Conservation (phyloP, 2,888 invertebrate genomes). For the Hybos culiciformis region DNA sequence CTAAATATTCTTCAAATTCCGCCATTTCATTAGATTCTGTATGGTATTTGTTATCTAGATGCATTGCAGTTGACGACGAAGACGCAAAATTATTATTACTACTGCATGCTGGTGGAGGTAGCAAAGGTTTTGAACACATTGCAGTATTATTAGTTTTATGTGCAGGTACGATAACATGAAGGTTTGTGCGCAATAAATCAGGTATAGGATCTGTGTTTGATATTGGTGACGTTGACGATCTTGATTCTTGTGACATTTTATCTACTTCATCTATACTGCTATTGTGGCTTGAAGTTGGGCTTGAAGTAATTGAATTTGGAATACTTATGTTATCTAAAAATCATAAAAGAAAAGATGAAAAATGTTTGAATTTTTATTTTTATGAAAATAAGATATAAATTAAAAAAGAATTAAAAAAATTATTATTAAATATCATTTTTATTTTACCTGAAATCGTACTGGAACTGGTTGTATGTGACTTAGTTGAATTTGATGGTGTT, state of each 20-base stretch:
- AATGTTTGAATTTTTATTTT: constrained; percentile 8
- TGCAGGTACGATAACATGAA: not conserved
- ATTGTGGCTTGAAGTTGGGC: constrained; percentile 11
- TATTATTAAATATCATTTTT: constrained; percentile 3
- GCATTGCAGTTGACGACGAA: constrained; percentile 1
- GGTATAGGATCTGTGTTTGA: constrained; percentile 13
- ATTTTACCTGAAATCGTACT: constrained; percentile 13
- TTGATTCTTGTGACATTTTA: not conserved
- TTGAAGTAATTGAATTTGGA: constrained; percentile 7
- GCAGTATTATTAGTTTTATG: not conserved
- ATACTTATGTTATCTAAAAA: constrained; percentile 4
- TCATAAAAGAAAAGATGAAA: constrained; percentile 10
- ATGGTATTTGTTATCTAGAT: constrained; percentile 12
- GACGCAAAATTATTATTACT: constrained; percentile 2
- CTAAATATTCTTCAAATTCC: constrained; percentile 38
- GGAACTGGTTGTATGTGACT: constrained; percentile 7
- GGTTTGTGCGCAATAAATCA: constrained; percentile 10
- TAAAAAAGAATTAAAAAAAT: not conserved
- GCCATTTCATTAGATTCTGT: constrained; percentile 27
- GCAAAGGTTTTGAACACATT: not conserved
- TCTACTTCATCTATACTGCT: constrained; percentile 13
- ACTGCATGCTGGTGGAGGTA: constrained; percentile 1
- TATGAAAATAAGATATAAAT: constrained; percentile 10
- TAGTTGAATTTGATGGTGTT: constrained; percentile 18
- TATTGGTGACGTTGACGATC: not conserved